Base-by-base conservation (phyloP, 37 sponge, comb jelly and placozoan species). In the Halisarca cf. caerulea region DNA sequence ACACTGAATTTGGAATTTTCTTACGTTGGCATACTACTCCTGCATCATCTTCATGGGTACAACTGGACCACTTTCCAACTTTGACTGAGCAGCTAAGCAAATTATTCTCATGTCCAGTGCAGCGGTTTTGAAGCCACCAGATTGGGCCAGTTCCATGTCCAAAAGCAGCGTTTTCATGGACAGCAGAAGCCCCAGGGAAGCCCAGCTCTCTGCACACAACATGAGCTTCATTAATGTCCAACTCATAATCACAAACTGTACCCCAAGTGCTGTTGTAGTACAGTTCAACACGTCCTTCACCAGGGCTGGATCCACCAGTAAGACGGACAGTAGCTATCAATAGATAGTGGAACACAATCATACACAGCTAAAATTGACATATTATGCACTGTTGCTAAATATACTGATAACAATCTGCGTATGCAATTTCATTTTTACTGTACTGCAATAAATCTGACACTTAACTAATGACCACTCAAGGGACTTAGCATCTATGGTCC, bases 171-270 rank as follows among this genome's bases (percentile, higher is more conserved):
- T 14, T 37, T 23, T 54, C 44, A 2, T 40, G 24, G 5, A 58
- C 41, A 30, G 69, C 73, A 35, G 58, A 2, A 23, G 84, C 72
- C 1, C 74, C 57, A 33, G 41, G 47, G 25, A 44, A 83, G 18
- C 74, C 74, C 3, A 83, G 84, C 39, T 83, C 70, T 69, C 74
- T 40, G 58, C 84, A 83, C 1, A 83, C 84, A 35, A 83, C 84
- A 33, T 41, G 21, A 37, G 74, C 54, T 41, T 83, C 71, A 42
- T 28, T 41, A 11, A 53, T 83, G 74, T 71, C 71, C 84, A 72
- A 83, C 2, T 44, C 62, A 39, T 83, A 72, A 83, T 70, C 84
- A 69, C 84, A 83, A 35, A 83, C 84, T 35, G 72, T 83, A 27
- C 84, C 84, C 84, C 84, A 83, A 23, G 33, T 47, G 0, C 47